phyloP scores from a whole-genome alignment of 1,140 invertebrate species.

The Plodia interpunctella region DNA sequence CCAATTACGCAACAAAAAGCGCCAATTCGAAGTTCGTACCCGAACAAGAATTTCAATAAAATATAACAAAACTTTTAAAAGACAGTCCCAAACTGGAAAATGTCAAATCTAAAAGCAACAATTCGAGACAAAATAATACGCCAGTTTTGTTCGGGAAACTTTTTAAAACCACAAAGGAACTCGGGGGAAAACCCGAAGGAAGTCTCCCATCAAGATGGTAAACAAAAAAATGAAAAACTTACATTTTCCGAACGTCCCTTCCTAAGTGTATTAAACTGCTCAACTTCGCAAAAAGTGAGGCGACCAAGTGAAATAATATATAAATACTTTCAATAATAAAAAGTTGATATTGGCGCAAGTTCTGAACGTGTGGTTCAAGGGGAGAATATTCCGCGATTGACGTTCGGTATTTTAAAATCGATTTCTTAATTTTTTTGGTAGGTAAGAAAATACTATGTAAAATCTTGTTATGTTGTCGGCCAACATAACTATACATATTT shows the following conservation, averaged over 20 bases:
- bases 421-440: background rate
- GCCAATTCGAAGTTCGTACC: background rate
- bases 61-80: background rate
- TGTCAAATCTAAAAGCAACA: background rate
- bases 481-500: no score
- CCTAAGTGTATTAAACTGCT: conserved; percentile 13
- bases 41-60: conserved; percentile 1
- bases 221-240: conserved; percentile 2
- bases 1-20: no score
- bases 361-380: conserved; percentile 29
- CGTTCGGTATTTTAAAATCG: background rate
- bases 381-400: background rate
- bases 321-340: conserved; percentile 75
- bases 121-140: background rate
- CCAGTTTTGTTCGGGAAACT: background rate
- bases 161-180: background rate
- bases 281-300: conserved; percentile 44
- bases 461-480: no score
- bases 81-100: conserved; percentile 1
- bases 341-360: conserved; percentile 60
- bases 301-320: conserved; percentile 72
- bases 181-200: background rate
- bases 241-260: conserved; percentile 1
- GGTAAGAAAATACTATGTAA: no score
- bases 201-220: background rate